Conservation (phyloP, 1,140 invertebrate genomes). For the Drepana arcuata region DNA sequence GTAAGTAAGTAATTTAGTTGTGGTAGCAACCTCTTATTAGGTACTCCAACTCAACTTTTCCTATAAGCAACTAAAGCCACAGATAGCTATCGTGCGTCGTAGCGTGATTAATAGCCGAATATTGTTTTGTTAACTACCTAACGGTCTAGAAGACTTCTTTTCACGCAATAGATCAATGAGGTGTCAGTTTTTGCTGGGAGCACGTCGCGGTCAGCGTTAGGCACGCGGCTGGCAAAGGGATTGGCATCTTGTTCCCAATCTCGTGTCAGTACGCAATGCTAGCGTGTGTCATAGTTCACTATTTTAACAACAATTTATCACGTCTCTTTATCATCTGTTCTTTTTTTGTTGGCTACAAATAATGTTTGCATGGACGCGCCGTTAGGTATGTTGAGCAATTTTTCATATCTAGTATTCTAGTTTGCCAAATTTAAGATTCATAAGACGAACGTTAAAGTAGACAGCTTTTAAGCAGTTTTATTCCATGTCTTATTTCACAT, state of each 20-base stretch:
- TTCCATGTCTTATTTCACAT: no score
- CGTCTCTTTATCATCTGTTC: conserved; percentile 26
- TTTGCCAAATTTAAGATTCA: no score
- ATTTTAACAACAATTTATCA: conserved; percentile 54
- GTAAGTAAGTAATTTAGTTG: no score
- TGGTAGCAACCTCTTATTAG: no score
- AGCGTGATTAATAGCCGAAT: conserved; percentile 38
- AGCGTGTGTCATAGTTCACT: conserved; percentile 53
- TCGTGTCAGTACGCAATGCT: conserved; percentile 22
- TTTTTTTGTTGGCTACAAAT: conserved; percentile 30
- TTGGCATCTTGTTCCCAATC: conserved; percentile 22
- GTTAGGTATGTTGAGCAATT: no score
- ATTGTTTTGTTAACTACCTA: conserved; percentile 49
- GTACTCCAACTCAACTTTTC: conserved; percentile 2
- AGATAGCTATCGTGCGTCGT: conserved; percentile 31
- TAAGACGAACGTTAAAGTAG: no score
- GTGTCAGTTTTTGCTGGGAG: conserved; percentile 44
- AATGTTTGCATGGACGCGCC: conserved; percentile 8
- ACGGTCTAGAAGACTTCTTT: conserved; percentile 41
- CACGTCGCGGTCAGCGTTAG: conserved; percentile 4
- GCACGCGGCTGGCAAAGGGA: conserved; percentile 10
- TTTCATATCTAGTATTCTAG: no score
- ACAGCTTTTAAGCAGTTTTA: no score
- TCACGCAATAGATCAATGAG: conserved; percentile 54
- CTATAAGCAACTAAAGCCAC: conserved; percentile 18